phyloP scores from a whole-genome alignment of 2,888 invertebrate species.

The Drepanosiphum platanoidis region DNA sequence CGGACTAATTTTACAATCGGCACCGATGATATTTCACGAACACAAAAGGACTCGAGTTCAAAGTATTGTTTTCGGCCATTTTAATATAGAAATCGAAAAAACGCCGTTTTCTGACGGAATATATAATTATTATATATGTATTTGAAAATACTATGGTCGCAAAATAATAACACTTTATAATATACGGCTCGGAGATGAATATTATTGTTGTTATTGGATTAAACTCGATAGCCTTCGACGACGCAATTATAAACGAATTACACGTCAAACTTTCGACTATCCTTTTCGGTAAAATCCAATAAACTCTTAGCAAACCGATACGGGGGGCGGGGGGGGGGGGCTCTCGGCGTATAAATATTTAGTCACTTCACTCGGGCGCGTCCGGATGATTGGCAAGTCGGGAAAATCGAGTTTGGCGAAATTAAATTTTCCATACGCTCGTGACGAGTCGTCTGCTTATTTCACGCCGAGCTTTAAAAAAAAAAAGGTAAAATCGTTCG shows the following conservation, averaged over 20 bases:
- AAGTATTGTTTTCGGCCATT: no score
- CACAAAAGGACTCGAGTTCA: no score
- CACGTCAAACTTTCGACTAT: background rate
- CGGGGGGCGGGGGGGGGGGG: no score
- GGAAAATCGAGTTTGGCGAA: background rate
- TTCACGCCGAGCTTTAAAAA: no score
- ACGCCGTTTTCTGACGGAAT: no score
- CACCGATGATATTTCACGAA: no score
- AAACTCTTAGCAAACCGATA: background rate
- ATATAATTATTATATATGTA: background rate
- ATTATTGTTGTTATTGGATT: background rate
- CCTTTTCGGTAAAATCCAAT: background rate
- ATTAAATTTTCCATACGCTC: background rate
- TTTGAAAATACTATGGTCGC: background rate
- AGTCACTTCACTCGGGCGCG: background rate
- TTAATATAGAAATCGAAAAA: no score
- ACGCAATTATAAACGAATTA: background rate
- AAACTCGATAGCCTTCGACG: background rate
- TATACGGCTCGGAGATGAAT: background rate
- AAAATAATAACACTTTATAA: background rate
- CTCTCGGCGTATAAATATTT: background rate
- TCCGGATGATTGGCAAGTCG: background rate
- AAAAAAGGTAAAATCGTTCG: no score
- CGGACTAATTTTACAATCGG: no score
- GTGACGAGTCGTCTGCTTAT: background rate